Evolutionary conservation across 2,888 invertebrate species (phyloP).

Genomic region (Drosophila phalerata): DNA sequence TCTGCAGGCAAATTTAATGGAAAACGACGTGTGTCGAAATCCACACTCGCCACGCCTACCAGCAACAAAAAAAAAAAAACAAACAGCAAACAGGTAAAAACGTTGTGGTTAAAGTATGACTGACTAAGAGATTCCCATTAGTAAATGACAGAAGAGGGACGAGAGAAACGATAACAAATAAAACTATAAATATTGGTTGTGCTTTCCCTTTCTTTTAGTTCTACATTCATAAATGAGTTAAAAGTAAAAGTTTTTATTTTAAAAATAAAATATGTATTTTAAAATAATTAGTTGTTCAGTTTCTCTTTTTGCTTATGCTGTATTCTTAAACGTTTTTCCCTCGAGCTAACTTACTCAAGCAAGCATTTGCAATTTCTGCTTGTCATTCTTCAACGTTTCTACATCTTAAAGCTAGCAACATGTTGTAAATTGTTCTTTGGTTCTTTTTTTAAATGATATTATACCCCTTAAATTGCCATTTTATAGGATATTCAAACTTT

Average conservation of each 20-base stretch:
- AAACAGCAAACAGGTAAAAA: conserved; percentile 18
- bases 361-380: neutral
- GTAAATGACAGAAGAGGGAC: neutral
- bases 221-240: neutral
- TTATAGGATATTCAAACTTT: conserved; percentile 19
- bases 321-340: conserved; percentile 2
- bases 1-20: conserved; percentile 76
- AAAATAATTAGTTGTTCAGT: neutral
- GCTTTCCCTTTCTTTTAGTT: neutral
- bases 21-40: conserved; percentile 68
- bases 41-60: conserved; percentile 44
- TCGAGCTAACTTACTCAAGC: neutral
- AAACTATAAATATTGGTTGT: no score
- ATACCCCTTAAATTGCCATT: neutral
- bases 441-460: neutral
- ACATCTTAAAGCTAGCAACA: neutral
- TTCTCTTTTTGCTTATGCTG: neutral
- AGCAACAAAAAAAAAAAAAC: conserved; percentile 4
- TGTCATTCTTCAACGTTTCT: neutral
- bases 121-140: conserved; percentile 20
- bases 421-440: neutral
- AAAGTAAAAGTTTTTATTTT: rapidly evolving
- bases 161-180: neutral
- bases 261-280: neutral
- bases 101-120: neutral